These are phyloP conservation scores for Eurytoma californica DNA, from an alignment of 2,888 invertebrate species.

Conservation along the genomic window DNA sequence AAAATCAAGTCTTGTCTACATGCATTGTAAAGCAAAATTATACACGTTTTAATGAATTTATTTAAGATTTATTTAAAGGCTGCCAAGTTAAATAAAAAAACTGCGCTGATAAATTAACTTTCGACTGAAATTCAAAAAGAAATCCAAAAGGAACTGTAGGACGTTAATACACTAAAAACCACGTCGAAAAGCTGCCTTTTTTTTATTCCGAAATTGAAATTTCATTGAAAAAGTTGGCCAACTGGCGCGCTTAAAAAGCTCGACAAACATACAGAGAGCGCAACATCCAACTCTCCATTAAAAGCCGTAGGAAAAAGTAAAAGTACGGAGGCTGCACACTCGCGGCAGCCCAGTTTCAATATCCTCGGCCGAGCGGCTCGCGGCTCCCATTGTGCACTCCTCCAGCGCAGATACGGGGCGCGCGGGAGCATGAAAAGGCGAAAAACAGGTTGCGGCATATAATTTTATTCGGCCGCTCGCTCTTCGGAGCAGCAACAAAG, in stretches of 20 bases:
- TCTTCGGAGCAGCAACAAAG: slow-evolving; percentile 6
- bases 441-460: slow-evolving; percentile 53
- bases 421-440: slow-evolving; percentile 37
- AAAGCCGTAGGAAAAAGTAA: slow-evolving; percentile 33
- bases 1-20: too few species aligned
- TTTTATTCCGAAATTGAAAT: neutral
- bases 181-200: neutral
- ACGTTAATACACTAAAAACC: too few species aligned
- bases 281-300: slow-evolving; percentile 1
- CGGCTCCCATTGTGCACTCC: neutral
- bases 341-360: slow-evolving; percentile 42
- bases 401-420: neutral
- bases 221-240: too few species aligned
- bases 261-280: neutral
- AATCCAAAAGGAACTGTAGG: too few species aligned
- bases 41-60: too few species aligned
- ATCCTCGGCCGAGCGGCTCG: neutral
- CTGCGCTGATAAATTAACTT: too few species aligned
- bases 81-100: too few species aligned
- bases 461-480: slow-evolving; percentile 48
- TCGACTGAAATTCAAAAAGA: too few species aligned
- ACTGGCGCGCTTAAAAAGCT: too few species aligned
- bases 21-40: too few species aligned
- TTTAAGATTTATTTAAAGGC: too few species aligned
- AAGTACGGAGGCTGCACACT: slow-evolving; percentile 26